Evolutionary conservation across 2,797 vertebrate species (phyloP).

Genomic region (Decapterus maruadsi): DNA sequence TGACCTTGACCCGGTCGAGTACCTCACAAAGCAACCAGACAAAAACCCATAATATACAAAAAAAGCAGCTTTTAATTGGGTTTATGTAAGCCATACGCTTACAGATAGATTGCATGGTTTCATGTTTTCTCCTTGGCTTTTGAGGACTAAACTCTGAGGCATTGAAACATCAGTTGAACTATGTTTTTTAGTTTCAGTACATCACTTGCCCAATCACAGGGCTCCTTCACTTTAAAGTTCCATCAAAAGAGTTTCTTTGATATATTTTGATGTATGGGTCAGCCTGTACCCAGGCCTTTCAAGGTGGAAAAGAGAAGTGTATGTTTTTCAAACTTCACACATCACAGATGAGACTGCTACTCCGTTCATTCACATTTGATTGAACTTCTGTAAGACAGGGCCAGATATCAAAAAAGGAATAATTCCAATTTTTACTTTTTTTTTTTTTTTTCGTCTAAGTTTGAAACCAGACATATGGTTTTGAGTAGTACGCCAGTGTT

Average conservation of each 20-base stretch:
- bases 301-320: constrained; percentile 76
- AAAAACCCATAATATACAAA: constrained; percentile 41
- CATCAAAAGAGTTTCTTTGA: constrained; percentile 79
- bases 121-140: constrained; percentile 57
- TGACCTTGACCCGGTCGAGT: constrained; percentile 23
- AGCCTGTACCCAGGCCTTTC: constrained; percentile 70
- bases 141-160: constrained; percentile 74
- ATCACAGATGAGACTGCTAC: constrained; percentile 65
- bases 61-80: constrained; percentile 58
- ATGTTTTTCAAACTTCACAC: constrained; percentile 76
- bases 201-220: constrained; percentile 75
- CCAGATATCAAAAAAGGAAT: constrained; percentile 61
- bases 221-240: constrained; percentile 78
- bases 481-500: constrained; percentile 32
- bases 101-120: constrained; percentile 54
- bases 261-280: constrained; percentile 77
- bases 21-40: constrained; percentile 39
- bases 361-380: constrained; percentile 69
- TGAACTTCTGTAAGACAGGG: constrained; percentile 64
- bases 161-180: constrained; percentile 74
- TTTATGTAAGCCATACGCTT: constrained; percentile 61
- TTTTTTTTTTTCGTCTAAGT: constrained; percentile 16
- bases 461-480: constrained; percentile 54
- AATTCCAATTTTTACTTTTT: constrained; percentile 27
- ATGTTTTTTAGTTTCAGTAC: constrained; percentile 68